Conservation (phyloP, 1,140 invertebrate species). For the Drosophila nasuta region DNA sequence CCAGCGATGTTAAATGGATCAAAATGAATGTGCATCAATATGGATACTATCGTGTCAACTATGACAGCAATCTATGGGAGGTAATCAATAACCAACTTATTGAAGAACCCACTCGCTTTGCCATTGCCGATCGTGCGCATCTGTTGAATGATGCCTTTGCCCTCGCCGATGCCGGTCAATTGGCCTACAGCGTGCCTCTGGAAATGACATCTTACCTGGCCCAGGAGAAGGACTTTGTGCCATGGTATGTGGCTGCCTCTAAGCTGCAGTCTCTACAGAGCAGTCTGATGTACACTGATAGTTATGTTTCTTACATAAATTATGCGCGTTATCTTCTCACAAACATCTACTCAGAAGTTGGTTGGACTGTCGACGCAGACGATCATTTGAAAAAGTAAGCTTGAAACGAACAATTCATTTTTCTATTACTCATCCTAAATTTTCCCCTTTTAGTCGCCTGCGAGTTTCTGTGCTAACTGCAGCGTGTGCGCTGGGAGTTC, state of each 20-base stretch:
- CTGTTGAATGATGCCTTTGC: conserved; percentile 94
- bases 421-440: neutral
- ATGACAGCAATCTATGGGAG: conserved; percentile 89
- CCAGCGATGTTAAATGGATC: conserved; percentile 87
- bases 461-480: conserved; percentile 87
- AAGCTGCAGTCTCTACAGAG: conserved; percentile 86
- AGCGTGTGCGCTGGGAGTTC: conserved; percentile 87
- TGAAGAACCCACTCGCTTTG: conserved; percentile 84
- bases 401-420: neutral
- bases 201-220: conserved; percentile 89
- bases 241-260: conserved; percentile 89
- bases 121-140: conserved; percentile 91
- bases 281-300: conserved; percentile 86
- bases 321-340: conserved; percentile 86
- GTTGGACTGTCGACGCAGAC: conserved; percentile 86
- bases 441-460: conserved; percentile 85
- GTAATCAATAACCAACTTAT: conserved; percentile 87
- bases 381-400: conserved; percentile 87
- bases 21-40: conserved; percentile 94
- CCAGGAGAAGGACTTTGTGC: conserved; percentile 89
- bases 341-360: conserved; percentile 86
- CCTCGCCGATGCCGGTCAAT: conserved; percentile 89
- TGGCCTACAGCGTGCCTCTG: conserved; percentile 89
- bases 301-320: conserved; percentile 87
- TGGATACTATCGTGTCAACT: conserved; percentile 96